phyloP scores from a whole-genome alignment of 1,140 invertebrate genomes.

The Platorchestia sp. region DNA sequence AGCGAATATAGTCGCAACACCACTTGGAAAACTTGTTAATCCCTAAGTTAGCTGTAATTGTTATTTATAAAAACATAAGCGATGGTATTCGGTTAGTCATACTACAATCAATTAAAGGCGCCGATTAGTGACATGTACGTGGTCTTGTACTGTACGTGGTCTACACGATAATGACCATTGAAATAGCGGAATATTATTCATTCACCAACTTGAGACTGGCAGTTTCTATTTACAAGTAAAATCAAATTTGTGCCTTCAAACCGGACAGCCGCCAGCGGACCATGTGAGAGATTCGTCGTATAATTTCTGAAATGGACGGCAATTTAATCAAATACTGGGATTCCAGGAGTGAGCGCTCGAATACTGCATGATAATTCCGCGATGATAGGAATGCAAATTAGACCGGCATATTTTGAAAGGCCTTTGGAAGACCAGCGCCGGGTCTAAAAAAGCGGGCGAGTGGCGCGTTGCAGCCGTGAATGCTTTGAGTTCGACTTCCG shows the following conservation, averaged over 20 bases:
- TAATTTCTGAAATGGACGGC: constrained; percentile 7
- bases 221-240: not conserved
- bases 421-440: not conserved
- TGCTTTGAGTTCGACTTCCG: not conserved
- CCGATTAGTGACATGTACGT: too few relatives aligned
- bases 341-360: not conserved
- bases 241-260: not conserved
- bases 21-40: too few relatives aligned
- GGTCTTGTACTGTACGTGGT: not conserved
- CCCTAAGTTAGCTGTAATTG: too few relatives aligned
- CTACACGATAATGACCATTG: not conserved
- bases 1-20: too few relatives aligned
- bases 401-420: not conserved
- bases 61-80: too few relatives aligned
- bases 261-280: not conserved
- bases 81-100: too few relatives aligned
- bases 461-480: not conserved
- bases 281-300: not conserved
- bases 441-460: not conserved
- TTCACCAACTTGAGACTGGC: not conserved
- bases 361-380: not conserved
- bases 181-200: not conserved
- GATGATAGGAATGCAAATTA: constrained; percentile 9
- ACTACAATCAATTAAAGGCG: too few relatives aligned
- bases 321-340: constrained; percentile 10